A percentile compares a stretch with the other conserved stretches of the same genome.
phyloP scores from a whole-genome alignment of 2,113 vertebrate genomes.

The Sceloporus undulatus region DNA sequence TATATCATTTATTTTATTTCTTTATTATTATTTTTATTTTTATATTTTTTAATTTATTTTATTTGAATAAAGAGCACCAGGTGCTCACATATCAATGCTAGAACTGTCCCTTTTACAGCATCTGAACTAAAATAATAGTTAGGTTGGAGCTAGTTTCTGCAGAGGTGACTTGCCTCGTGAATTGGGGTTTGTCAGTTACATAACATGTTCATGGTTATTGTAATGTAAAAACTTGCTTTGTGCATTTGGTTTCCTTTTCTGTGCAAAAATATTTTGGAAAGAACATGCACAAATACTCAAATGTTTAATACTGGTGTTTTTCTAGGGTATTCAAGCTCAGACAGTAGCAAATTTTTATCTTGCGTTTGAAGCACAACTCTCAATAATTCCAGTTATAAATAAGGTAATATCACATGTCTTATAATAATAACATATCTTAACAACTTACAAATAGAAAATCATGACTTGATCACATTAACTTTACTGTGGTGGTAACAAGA shows the following conservation, averaged over 20 bases:
- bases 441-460: background rate
- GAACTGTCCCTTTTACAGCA: too few species aligned
- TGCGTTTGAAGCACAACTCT: conserved; percentile 95
- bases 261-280: background rate
- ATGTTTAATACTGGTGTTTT: conserved; percentile 30
- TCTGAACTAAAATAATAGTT: background rate
- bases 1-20: too few species aligned
- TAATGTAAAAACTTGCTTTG: background rate
- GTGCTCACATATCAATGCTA: too few species aligned
- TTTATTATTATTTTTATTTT: too few species aligned
- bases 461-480: background rate
- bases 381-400: conserved; percentile 95
- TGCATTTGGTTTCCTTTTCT: background rate
- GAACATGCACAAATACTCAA: background rate
- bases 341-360: conserved; percentile 98
- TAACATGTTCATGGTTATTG: background rate
- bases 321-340: conserved; percentile 96
- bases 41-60: too few species aligned
- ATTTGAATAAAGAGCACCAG: too few species aligned
- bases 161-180: background rate
- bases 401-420: conserved; percentile 83
- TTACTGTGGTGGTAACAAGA: background rate
- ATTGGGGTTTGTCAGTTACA: background rate
- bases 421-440: background rate
- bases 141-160: background rate